A percentile compares a stretch with the other conserved stretches of the same genome.
Conservation (phyloP, 2,888 invertebrate genomes). For the Buathra laborator region DNA sequence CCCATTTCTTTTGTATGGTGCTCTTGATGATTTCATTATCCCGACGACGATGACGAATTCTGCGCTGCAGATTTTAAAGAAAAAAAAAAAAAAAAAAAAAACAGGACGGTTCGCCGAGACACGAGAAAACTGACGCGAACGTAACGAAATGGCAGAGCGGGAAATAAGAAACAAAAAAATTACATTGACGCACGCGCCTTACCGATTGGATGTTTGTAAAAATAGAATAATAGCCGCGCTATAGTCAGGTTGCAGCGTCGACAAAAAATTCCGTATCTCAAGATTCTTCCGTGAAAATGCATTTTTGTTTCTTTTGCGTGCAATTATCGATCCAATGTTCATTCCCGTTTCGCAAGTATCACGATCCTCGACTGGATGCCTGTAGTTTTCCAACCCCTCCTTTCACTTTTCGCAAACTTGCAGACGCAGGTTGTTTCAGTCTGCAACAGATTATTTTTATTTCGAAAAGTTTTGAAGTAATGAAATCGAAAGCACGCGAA, state of each 20-base stretch:
- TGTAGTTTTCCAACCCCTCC: slow-evolving; percentile 34
- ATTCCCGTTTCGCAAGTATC: slow-evolving; percentile 24
- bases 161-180: slow-evolving; percentile 1
- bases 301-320: slow-evolving; percentile 11
- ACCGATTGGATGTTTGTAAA: slow-evolving; percentile 58
- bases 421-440: slow-evolving; percentile 42
- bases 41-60: neutral
- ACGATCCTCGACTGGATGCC: neutral
- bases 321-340: slow-evolving; percentile 16
- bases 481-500: too few species aligned
- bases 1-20: slow-evolving; percentile 20
- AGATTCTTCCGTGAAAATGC: neutral
- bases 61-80: too few species aligned
- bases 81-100: too few species aligned
- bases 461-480: too few species aligned
- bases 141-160: slow-evolving; percentile 26
- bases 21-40: slow-evolving; percentile 1
- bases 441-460: too few species aligned
- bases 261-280: neutral
- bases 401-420: slow-evolving; percentile 61
- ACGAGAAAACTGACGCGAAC: neutral
- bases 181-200: slow-evolving; percentile 39
- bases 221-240: slow-evolving; percentile 55
- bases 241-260: slow-evolving; percentile 53
- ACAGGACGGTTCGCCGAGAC: neutral